Evolutionary conservation across 1,140 invertebrate species (phyloP), one percentile per base, ranked within the genome.

Genomic region (Drosophila asahinai): DNA sequence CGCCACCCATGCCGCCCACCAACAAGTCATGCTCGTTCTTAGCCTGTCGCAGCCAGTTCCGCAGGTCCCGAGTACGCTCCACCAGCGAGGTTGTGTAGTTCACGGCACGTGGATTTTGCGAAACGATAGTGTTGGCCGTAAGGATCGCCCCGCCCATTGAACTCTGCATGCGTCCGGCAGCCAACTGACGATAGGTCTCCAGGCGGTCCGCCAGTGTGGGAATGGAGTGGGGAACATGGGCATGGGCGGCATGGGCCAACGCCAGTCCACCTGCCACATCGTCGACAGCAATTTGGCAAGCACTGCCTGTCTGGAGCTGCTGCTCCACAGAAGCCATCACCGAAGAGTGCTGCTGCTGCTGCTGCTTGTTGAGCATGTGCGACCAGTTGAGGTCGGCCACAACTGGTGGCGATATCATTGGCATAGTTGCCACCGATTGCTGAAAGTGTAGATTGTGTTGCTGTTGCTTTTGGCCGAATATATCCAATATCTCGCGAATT

Each of bases 401-500:
- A 14, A 55, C 38, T 5, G 94, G 94, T 47, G 95, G 95, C 64
- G 95, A 93, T 47, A 95, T 82, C 8, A 95, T 93, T 11, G 95
- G 94, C 36, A 94, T 86, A 0, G 93, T 9, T 11, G 60, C 19
- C 5, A 51, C 30, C n/a, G 77, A 22, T 47, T 94, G 94, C 49
- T 95, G 94, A 71, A 95, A 95, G 2, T 78, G 62, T 2, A 48
- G 63, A 12, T 70, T 73, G 8, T 86, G 76, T 0, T 77, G 81
- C 9, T 81, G 74, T 25, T 95, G 94, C 62, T 95, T 94, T 77
- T 95, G 95, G 33, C 95, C 94, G 17, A 96, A 91, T 43, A 96
- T 95, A 42, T 95, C 95, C 94, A 95, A 95, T 63, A 96, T 96
- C 83, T 96, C 95, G 22, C 95, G 94, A 61, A 96, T 96, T 91